Conservation (phyloP, 2,888 invertebrate genomes). For the Eristalis tenax region DNA sequence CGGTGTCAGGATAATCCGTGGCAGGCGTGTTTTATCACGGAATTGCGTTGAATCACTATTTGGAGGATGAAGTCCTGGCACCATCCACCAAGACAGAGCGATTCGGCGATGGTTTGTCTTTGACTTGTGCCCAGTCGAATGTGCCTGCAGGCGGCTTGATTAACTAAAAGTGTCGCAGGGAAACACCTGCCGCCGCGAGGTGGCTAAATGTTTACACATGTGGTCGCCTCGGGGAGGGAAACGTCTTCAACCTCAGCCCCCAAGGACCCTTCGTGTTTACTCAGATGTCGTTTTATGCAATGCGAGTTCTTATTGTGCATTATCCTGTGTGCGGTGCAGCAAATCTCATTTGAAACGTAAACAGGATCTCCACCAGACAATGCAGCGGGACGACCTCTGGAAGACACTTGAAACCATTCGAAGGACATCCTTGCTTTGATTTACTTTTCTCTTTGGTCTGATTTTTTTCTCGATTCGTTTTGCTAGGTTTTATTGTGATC, state of each 20-base stretch:
- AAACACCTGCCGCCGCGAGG: background rate
- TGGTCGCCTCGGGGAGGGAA: background rate
- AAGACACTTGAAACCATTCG: constrained; percentile 63
- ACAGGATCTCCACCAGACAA: constrained; percentile 47
- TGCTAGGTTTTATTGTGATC: constrained; percentile 44
- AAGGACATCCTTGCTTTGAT: constrained; percentile 45
- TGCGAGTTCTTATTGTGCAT: constrained; percentile 25
- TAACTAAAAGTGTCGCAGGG: constrained; percentile 13
- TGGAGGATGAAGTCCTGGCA: constrained; percentile 40
- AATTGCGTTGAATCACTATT: constrained; percentile 57
- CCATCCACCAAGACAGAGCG: background rate
- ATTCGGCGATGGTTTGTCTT: constrained; percentile 4
- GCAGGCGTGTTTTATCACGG: constrained; percentile 52
- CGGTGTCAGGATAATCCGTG: constrained; percentile 52
- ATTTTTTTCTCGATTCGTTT: background rate
- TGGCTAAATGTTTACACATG: constrained; percentile 7
- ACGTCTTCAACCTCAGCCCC: background rate
- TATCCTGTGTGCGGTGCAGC: constrained; percentile 1
- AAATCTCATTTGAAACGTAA: constrained; percentile 53
- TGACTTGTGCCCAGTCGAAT: constrained; percentile 30
- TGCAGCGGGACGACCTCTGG: constrained; percentile 18
- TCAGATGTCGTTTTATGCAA: constrained; percentile 61
- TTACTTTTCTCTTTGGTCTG: constrained; percentile 7
- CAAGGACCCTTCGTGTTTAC: constrained; percentile 34
- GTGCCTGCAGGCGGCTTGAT: constrained; percentile 43